Evolutionary conservation across 1,140 invertebrate genomes (phyloP), one percentile per base, ranked within the genome.

Genomic region (Zaprionus davidi): DNA sequence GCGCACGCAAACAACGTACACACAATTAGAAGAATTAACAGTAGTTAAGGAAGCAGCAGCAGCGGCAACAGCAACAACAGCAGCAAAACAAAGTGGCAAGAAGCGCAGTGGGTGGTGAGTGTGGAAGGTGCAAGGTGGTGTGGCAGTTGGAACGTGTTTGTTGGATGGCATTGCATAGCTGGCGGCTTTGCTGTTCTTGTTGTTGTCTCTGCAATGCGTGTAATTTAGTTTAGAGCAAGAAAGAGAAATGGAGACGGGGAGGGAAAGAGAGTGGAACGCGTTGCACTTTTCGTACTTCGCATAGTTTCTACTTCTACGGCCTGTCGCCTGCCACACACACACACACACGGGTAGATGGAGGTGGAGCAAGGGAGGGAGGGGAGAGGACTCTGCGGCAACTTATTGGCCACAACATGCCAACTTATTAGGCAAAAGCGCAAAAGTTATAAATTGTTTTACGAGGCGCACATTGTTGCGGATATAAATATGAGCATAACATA

Each of bases 11-110:
- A 88, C 84, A 87, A 87, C 84, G 84, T 88, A 78, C 84, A 87
- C 84, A 87, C 84, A 87, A 87, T 87, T 87, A 87, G 84, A 88
- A 87, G 84, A 88, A 87, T 87, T 87, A 88, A 84, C 84, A 88
- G 83, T 80, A 88, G 84, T 87, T 87, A 88, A 82, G 78, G 84
- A 71, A 81, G 69, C 83, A 83, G 53, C 73, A 77, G 74, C 79
- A 76, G 57, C 57, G 56, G 41, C 31, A 69, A 65, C 63, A 69
- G 34, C 68, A 58, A 57, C 63, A 24, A 55, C 36, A 53, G 20
- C 46, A 22, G 46, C 46, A 12, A 22, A 85, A 79, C 60, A 76
- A 76, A 71, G 58, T 75, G 76, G 71, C 79, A 71, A 79, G 76
- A 86, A 71, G 71, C 78, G 79, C 62, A 58, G 64, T 56, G 65